These are phyloP conservation scores for Ursus arctos DNA, from an alignment of 2,113 vertebrate species.

Conservation along the genomic window DNA sequence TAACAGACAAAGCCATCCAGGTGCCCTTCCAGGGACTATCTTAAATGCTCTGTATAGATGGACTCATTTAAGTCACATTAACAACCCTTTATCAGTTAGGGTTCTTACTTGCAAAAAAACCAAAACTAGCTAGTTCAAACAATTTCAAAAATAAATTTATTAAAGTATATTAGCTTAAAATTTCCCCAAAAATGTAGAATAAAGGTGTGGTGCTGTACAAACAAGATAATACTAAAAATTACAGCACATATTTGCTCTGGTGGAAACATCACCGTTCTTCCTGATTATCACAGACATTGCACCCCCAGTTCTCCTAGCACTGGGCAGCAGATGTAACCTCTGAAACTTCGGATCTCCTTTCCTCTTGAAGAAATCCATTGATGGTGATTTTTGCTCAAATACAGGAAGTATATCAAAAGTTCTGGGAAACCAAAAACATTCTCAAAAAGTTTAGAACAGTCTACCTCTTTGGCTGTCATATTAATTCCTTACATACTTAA, in stretches of 20 bases:
- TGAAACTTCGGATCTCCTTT: neutral
- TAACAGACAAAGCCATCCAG: neutral
- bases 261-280: neutral
- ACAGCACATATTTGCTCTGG: neutral
- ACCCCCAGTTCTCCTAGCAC: neutral
- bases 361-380: neutral
- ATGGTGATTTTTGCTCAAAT: neutral
- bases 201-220: neutral
- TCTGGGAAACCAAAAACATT: neutral
- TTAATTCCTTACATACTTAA: neutral
- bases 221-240: neutral
- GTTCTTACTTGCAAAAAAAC: neutral
- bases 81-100: neutral
- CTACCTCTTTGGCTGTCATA: neutral
- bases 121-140: neutral
- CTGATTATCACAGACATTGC: neutral
- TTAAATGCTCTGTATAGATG: neutral
- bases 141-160: neutral
- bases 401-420: neutral
- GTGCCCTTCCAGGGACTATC: neutral
- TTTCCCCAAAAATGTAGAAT: neutral
- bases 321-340: no score
- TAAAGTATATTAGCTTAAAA: neutral
- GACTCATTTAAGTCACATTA: neutral
- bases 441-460: neutral